Evolutionary conservation across 1,140 invertebrate species (phyloP).

Genomic region (Parapsyche elsis): DNA sequence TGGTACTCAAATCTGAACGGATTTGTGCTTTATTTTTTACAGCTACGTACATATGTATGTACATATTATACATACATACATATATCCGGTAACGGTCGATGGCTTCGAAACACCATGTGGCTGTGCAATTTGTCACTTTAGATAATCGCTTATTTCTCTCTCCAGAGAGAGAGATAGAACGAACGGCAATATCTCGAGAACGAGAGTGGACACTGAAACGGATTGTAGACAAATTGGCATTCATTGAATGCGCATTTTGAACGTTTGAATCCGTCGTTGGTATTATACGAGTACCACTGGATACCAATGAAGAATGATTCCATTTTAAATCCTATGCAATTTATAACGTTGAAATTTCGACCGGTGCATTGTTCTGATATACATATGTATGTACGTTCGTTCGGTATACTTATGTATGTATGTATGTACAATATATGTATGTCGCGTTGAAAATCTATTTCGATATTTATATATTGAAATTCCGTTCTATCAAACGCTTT

Average conservation of each 20-base stretch:
- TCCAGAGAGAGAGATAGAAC: neutral
- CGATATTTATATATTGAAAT: no score
- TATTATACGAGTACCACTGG: neutral
- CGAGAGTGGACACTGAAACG: neutral
- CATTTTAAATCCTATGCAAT: neutral
- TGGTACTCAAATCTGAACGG: no score
- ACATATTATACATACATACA: no score
- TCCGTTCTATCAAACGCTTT: no score
- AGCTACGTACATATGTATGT: no score
- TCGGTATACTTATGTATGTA: no score
- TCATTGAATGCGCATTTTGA: slow-evolving; percentile 36
- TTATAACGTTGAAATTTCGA: neutral
- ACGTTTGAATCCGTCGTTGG: no score
- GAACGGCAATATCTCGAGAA: neutral
- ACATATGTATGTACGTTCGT: no score
- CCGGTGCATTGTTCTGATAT: neutral
- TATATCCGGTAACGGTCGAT: neutral
- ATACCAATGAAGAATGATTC: no score
- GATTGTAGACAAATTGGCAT: slow-evolving; percentile 23
- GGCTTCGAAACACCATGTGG: neutral
- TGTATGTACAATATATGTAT: no score
- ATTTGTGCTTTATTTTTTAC: no score
- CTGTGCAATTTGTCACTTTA: neutral
- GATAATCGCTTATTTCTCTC: neutral
- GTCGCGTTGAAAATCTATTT: no score